Evolutionary conservation across 2,888 invertebrate genomes (phyloP).

Genomic region (Ganaspis brasiliensis): DNA sequence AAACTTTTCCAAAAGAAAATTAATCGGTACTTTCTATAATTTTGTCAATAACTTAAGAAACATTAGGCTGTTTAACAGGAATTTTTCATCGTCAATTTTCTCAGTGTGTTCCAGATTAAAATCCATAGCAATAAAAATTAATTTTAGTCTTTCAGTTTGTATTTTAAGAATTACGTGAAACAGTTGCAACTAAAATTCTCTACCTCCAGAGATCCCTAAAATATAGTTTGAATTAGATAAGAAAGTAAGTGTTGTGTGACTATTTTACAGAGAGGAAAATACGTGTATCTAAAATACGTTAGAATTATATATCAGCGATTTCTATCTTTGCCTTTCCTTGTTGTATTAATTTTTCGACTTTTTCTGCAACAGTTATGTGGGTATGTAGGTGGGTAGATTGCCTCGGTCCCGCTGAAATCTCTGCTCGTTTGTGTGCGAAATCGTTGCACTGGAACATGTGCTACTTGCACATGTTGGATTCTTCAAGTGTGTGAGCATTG

Average conservation of each 20-base stretch:
- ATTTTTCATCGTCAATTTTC: too few species aligned
- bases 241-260: not conserved
- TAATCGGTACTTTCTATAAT: too few species aligned
- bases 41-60: too few species aligned
- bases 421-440: slow-evolving; percentile 17
- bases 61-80: too few species aligned
- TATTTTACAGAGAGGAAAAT: not conserved
- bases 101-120: too few species aligned
- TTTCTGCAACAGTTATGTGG: slow-evolving; percentile 19
- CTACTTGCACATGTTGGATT: slow-evolving; percentile 25
- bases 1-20: too few species aligned
- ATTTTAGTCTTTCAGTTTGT: too few species aligned
- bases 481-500: slow-evolving; percentile 9
- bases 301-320: slow-evolving; percentile 27
- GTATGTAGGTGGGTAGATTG: slow-evolving; percentile 42
- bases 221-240: not conserved
- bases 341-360: slow-evolving; percentile 41
- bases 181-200: too few species aligned
- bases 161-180: too few species aligned
- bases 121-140: too few species aligned
- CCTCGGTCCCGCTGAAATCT: slow-evolving; percentile 35
- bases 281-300: slow-evolving; percentile 28
- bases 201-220: too few species aligned
- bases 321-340: slow-evolving; percentile 35
- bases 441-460: slow-evolving; percentile 38